Base-by-base conservation (phyloP, 2,113 vertebrate species). In the Cinclus cinclus region DNA sequence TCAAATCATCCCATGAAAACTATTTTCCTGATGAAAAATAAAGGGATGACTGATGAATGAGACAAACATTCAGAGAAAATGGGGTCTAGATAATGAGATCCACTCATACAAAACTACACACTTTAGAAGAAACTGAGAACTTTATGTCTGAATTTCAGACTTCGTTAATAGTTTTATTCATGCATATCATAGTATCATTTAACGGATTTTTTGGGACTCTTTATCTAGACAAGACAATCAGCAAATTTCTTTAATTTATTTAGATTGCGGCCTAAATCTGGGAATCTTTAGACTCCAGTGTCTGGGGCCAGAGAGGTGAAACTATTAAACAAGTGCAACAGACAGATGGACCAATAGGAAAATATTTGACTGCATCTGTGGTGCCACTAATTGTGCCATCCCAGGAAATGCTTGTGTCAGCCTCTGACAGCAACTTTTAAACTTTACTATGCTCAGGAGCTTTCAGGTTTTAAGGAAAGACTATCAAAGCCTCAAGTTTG, bases 131-230 rank as follows among this genome's bases (percentile, higher is more conserved):
- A 88, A 69, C 13, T 21, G 3, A 10, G 42, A 55, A 80, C 22
- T 50, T 31, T 58, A 33, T 55, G 65, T 90, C 14, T 77, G 8
- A 16, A 37, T 88, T 76, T 83, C n/a, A 76, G 18, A 41, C 13
- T 67, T 74, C 0, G 0, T 59, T 65, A 83, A 67, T 42, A 63
- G 24, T 9, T 64, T 47, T 71, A 56, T 50, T 49, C 6, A 59
- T 62, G 6, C 4, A 25, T 52, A 60, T 20, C 7, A 30, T 27
- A 70, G 3, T 2, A 41, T n/a, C 13, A 41, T 63, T 78, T 73
- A 46, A 52, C 5, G 15, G 3, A 0, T 21, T 1, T 74, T 81
- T 42, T 13, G 33, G 5, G 16, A 47, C 31, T 64, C 8, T 77
- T 4, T 74, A 12, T 3, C 10, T 70, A 56, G 41, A 55, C 6